Evolutionary conservation across 2,113 vertebrate species (phyloP), one percentile per base, ranked within the genome.

Genomic region (Mus pahari): DNA sequence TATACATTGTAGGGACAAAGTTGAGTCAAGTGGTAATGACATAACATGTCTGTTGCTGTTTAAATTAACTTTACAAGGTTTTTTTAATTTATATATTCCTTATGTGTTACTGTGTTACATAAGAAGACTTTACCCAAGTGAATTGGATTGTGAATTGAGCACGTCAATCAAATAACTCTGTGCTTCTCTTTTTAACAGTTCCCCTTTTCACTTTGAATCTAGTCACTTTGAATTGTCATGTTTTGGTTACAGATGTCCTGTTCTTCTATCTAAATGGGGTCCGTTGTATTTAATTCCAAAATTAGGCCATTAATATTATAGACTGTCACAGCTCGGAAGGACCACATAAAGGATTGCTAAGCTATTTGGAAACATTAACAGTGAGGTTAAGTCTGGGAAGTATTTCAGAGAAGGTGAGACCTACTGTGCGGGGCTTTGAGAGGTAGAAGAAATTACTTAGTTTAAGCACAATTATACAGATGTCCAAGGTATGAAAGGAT

Each of bases 1-100:
- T 77, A 36, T 16, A 53, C 31, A 22, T 92, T 96, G 53, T 92
- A 95, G 78, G 94, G 95, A 75, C 55, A 93, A 89, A 91, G 53
- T 33, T 93, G 79, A 86, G 28, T 89, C 28, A 86, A 71, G 24
- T 95, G 14, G 77, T 88, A 64, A 33, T 94, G 16, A 86, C 7
- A 62, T 93, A 90, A 36, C 68, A 64, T 16, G 71, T 11, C 36
- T 94, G 20, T 73, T 95, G 33, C 17, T 90, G 90, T 86, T 90
- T 96, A 87, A 50, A 53, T 95, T 86, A 84, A 36, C 83, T 70
- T 94, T 86, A 42, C 33, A 33, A 19, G 12, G 4, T 22, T 68
- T 86, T 86, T 68, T 50, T 68, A 42, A 64, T 48, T 68, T 64
- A 48, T 86, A 48, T 86, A 86, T 86, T 83, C 24, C 11, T 78